Conservation (phyloP, 2,113 vertebrate genomes). For the Lophura nycthemera region DNA sequence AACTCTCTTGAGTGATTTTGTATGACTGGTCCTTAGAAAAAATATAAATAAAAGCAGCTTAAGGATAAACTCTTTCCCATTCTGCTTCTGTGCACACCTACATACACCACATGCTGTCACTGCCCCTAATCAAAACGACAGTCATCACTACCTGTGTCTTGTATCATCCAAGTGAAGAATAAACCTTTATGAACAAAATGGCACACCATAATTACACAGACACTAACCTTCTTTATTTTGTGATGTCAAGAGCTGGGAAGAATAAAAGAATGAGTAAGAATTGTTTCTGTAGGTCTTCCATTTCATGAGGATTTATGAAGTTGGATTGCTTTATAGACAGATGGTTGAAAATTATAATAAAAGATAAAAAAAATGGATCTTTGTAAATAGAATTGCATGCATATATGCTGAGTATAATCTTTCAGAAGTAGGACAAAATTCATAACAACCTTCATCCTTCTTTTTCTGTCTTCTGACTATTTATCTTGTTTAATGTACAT, state of each 20-base stretch:
- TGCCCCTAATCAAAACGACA: not conserved
- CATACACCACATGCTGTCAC: not conserved
- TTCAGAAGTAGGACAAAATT: not conserved
- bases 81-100: not conserved
- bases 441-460: rapidly evolving
- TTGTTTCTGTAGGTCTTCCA: not conserved
- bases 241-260: not conserved
- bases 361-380: not conserved
- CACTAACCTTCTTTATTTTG: not conserved
- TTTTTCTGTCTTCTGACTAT: not conserved
- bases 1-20: not conserved
- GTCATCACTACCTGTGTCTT: not conserved
- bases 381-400: not conserved
- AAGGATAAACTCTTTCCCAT: not conserved
- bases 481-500: not conserved
- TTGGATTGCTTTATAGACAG: not conserved
- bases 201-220: not conserved
- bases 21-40: not conserved
- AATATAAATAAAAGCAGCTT: not conserved
- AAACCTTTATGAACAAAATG: not conserved
- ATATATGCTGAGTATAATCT: not conserved
- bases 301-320: not conserved
- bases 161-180: not conserved
- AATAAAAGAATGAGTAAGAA: not conserved
- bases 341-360: not conserved